phyloP scores from a whole-genome alignment of 2,113 vertebrate species.

The Calonectris borealis region DNA sequence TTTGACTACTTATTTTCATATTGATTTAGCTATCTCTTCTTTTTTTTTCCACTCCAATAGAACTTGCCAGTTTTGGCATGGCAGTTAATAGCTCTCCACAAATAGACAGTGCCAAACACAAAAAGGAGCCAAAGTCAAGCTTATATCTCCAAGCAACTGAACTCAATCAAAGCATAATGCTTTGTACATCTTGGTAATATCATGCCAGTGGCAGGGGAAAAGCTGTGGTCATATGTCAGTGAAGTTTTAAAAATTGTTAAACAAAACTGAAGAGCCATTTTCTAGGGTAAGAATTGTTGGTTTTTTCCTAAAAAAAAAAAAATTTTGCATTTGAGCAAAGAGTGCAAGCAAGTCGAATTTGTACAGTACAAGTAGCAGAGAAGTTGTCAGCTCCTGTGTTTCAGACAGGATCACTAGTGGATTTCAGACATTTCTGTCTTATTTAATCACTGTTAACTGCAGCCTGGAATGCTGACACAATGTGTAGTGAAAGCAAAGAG shows the following conservation, averaged over 20 bases:
- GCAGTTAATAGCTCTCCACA: not conserved
- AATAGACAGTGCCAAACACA: not conserved
- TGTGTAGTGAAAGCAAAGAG: conserved; percentile 50
- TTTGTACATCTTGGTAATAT: not conserved
- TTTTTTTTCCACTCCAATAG: not conserved
- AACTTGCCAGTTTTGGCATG: not conserved
- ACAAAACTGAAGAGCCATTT: not conserved
- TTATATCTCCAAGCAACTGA: not conserved
- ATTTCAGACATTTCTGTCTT: conserved; percentile 27
- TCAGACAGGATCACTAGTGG: not conserved
- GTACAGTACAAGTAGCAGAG: not conserved
- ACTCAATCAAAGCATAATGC: not conserved
- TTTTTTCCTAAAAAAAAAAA: not conserved
- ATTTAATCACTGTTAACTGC: conserved; percentile 19
- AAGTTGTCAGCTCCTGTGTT: not conserved
- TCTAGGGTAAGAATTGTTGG: not conserved
- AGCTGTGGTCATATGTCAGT: not conserved
- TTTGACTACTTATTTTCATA: not conserved
- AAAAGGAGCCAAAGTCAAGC: not conserved
- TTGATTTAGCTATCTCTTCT: not conserved
- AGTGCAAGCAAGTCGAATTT: not conserved
- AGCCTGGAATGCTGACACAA: conserved; percentile 29
- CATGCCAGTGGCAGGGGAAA: not conserved
- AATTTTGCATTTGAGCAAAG: not conserved
- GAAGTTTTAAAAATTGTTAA: not conserved